phyloP scores from a whole-genome alignment of 2,113 vertebrate genomes.

The Syrmaticus mikado region DNA sequence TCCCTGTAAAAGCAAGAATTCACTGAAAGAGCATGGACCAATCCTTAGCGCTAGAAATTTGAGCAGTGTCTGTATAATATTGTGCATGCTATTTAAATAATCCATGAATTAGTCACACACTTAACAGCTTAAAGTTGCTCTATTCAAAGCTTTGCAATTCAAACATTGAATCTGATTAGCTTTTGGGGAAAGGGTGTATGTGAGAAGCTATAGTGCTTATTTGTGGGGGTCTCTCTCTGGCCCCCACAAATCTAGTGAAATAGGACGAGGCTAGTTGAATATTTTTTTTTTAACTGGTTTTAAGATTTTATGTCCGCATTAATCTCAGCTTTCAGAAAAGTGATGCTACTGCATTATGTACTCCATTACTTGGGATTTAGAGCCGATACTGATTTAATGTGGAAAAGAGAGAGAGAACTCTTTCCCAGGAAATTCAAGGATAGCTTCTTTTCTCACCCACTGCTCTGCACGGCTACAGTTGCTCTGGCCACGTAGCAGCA shows the following conservation, averaged over 20 bases:
- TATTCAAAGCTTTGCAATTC: constrained; percentile 4
- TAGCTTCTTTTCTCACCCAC: neutral
- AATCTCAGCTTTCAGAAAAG: constrained; percentile 29
- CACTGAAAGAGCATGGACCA: neutral
- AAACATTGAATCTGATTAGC: neutral
- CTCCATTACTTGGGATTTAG: constrained; percentile 33
- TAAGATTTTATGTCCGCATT: constrained; percentile 7
- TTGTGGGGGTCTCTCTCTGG: neutral
- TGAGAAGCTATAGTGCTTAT: neutral
- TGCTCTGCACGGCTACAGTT: neutral
- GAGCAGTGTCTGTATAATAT: neutral
- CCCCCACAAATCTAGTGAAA: neutral
- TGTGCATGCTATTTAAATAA: constrained; percentile 53
- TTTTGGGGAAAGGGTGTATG: too few relatives aligned
- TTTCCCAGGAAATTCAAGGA: constrained; percentile 29
- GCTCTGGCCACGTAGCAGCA: neutral
- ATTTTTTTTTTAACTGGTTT: constrained; percentile 14
- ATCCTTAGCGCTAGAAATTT: constrained; percentile 23
- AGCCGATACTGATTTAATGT: neutral
- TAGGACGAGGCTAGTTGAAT: neutral
- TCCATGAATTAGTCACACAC: constrained; percentile 60
- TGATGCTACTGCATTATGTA: neutral
- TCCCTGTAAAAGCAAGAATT: constrained; percentile 58
- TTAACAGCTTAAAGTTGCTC: neutral
- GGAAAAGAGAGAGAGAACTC: neutral